Base-by-base conservation (phyloP, 1,140 invertebrate species). In the Scaptomyza montana region DNA sequence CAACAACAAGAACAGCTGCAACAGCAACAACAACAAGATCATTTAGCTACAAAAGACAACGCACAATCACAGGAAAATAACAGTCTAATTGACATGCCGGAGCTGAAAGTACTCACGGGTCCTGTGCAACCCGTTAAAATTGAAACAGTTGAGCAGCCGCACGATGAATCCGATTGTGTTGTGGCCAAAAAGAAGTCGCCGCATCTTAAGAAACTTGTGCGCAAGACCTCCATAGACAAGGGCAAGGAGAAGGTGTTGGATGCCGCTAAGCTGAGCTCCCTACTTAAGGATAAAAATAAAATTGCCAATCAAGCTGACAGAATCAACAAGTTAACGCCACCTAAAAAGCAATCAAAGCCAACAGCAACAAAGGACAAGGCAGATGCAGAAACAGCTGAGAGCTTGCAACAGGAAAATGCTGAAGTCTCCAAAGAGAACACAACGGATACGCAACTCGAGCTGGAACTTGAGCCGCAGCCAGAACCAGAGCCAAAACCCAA, bases 51-150 rank as follows among this genome's bases (percentile, higher is more conserved):
- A 90, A 90, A 90, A 90, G 79, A 74, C 74, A 67, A 74, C 67
- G 79, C 71, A 77, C 66, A 76, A 50, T 56, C 77, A 59, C 61
- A 67, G 46, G 39, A 67, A 46, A 54, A 65, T 61, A 61, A 77
- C 79, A 90, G 87, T 90, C 65, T 76, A 77, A 70, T 19, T 57
- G 46, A 45, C 61, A 91, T 91, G 90, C 90, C 90, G 69, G 90
- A 91, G 80, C 74, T 87, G 75, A 77, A 91, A 84, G 81, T 91
- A 71, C 60, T 80, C 10, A 50, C 90, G 39, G 81, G 80, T 8
- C 90, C 89, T 16, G 89, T 91, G 66, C 85, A 90, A 65, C 81
- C 89, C 46, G 89, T 89, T 6, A 89, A 89, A 61, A 84, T 89
- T 36, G 84, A 89, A 16, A 89, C 79, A 1, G 84, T 84, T 53